Evolutionary conservation across 2,888 invertebrate species (phyloP), one percentile per base, ranked within the genome.

Genomic region (Tipula unca): DNA sequence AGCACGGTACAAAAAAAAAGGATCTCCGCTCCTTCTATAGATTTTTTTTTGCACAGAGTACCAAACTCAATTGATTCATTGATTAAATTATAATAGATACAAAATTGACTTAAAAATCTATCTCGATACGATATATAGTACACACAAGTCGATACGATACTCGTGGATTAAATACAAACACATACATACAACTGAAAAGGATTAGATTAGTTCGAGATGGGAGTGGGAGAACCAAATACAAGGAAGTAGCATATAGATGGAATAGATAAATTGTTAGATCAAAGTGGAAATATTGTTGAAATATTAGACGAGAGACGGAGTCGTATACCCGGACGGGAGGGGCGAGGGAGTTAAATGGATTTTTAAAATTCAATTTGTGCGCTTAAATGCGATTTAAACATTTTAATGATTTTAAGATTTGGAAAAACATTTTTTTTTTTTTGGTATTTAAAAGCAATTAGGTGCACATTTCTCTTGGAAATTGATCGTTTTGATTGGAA

Each of bases 11-110:
- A 35, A 35, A 39, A 69, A 25, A 69, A 69, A 69, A 69, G 69
- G 69, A 69, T 69, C 25, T 20, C 69, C n/a, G n/a, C n/a, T 69
- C 13, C 10, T n/a, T 25, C 69, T 69, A 25, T n/a, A 48, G 1
- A 17, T n/a, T 1, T 69, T 69, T 69, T 69, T 69, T 69, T 69
- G 48, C 48, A 54, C 17, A 17, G 48, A 54, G 48, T 54, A 54
- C 48, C 48, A 54, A 54, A 54, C 69, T 69, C 69, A 69, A 69
- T 69, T 69, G 69, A 69, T 69, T 69, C 69, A 69, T 69, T 69
- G 69, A 69, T 69, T 69, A 25, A 69, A 69, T 69, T 69, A 69
- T 69, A 69, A 69, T 69, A 69, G 69, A 69, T 69, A 25, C 69
- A 69, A 69, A 69, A 69, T 69, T 69, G 69, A 69, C 69, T 69